Evolutionary conservation across 2,113 vertebrate genomes (phyloP), one percentile per base, ranked within the genome.

Genomic region (Sylvilagus bachmani): DNA sequence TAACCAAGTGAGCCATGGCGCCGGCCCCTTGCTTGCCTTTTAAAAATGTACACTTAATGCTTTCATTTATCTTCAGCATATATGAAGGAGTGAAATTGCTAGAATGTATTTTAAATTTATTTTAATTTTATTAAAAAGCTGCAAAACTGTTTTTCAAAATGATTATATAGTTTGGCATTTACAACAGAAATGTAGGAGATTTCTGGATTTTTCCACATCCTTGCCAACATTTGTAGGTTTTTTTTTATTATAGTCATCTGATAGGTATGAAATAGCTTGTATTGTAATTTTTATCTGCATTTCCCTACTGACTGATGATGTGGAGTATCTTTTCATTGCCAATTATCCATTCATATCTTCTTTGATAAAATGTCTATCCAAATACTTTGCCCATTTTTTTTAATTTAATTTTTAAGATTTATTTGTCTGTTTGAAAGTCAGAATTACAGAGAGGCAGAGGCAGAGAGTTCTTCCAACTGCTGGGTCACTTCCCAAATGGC

Each of bases 381-480:
- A 79, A 86, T 93, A 87, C 36, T 89, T 91, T 77, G 67, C 44
- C 31, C 27, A 17, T 44, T 69, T 93, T 77, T 70, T 51, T 61
- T 58, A 29, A 33, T 81, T 61, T 67, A 36, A 44, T 44, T 44
- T 44, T 44, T 44, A 44, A 44, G 44, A 44, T 44, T 44, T 44
- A 44, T 44, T 5, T 44, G 6, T 6, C 44, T 44, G 44, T 44
- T 44, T 44, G 44, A 44, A 44, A 44, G 44, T 5, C 44, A 44
- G 5, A 44, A 44, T 44, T 44, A 44, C 44, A 44, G 44, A 44
- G 44, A 44, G 44, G 44, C 44, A 44, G 44, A 44, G 44, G 44
- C 44, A 44, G 44, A 44, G 44, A 44, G 44, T 6, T 44, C 44
- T 44, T 44, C 44, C 44, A 44, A 6, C 44, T 6, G 44, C 44